A percentile compares a stretch with the other conserved stretches of the same genome.
Conservation (phyloP, 1,140 invertebrate genomes). For the Drosophila miranda region DNA sequence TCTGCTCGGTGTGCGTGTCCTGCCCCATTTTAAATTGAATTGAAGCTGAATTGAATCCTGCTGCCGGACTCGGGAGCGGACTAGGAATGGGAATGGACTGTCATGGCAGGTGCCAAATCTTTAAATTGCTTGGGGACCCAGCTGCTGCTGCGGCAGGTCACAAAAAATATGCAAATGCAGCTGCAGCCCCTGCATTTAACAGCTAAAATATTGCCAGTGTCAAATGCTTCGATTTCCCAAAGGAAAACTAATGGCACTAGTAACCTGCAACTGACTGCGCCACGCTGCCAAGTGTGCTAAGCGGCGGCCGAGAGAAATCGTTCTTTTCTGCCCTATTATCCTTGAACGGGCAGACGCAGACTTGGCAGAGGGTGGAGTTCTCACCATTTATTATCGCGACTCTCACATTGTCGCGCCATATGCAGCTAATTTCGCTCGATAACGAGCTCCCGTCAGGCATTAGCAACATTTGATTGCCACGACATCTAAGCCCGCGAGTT, state of each 20-base stretch:
- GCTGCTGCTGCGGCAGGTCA: background rate
- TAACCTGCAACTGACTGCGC: conserved; percentile 31
- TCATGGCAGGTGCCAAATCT: conserved; percentile 61
- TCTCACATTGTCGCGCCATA: conserved; percentile 13
- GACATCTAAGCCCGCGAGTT: conserved; percentile 49
- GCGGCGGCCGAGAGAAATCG: background rate
- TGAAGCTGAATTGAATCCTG: conserved; percentile 50
- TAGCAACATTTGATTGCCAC: conserved; percentile 53
- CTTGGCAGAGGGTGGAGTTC: conserved; percentile 8
- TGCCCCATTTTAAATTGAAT: conserved; percentile 51
- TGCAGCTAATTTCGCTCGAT: conserved; percentile 52
- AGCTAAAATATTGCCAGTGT: conserved; percentile 69
- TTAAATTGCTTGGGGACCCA: conserved; percentile 62
- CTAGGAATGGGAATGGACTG: conserved; percentile 15
- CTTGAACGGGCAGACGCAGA: background rate
- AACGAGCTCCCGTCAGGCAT: conserved; percentile 37
- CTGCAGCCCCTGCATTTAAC: conserved; percentile 48
- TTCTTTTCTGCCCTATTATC: background rate
- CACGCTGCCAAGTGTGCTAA: no score
- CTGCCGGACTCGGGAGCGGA: background rate
- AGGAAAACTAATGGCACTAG: conserved; percentile 55
- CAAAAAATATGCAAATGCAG: conserved; percentile 68
- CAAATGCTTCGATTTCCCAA: conserved; percentile 51
- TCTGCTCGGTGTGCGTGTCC: conserved; percentile 8
- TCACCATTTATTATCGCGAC: conserved; percentile 41